Evolutionary conservation across 2,113 vertebrate genomes (phyloP), one percentile per base, ranked within the genome.

Genomic region (Burhinus oedicnemus): DNA sequence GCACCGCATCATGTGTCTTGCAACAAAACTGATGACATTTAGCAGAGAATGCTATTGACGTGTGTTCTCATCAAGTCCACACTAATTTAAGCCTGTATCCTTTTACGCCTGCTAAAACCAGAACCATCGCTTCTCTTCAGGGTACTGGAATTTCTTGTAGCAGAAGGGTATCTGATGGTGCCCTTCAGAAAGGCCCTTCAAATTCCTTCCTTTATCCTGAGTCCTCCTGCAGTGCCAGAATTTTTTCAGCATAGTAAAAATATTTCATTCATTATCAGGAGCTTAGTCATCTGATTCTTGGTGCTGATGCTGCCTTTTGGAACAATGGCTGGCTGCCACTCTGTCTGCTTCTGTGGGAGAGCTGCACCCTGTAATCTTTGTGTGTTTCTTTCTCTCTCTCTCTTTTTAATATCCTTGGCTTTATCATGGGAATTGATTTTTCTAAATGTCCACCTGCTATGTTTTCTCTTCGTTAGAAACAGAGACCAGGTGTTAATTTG

Each of bases 231-330:
- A 75, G 65, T 95, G 96, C 96, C 97, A 97, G 96, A 90, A 93
- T 84, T 95, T 96, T 96, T 97, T 94, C 94, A 96, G 90, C 68
- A 55, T 97, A 97, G 96, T 93, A 88, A 97, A 97, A 97, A 97
- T 97, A 97, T 95, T 97, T 97, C 96, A 95, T 97, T 97, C 96
- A 97, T 95, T 94, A 95, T 91, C 88, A 94, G 64, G 75, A 96
- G 97, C 96, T 97, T 97, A 98, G 97, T 97, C 97, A 97, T 97
- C 95, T 96, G 96, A 97, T 97, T 97, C 93, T 89, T 76, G 74
- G 80, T 94, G 94, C 96, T 97, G 96, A 97, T 97, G 87, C 44
- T 79, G 94, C 87, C 91, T 95, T 90, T 95, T 8, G 2, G 94
- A 96, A 96, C 95, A 97, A 98, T 96, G 95, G 91, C 95, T 97